Percentiles rank a stretch among this genome's conserved stretches.
phyloP scores from a whole-genome alignment of 2,797 vertebrate species.

The Coreius guichenoti region DNA sequence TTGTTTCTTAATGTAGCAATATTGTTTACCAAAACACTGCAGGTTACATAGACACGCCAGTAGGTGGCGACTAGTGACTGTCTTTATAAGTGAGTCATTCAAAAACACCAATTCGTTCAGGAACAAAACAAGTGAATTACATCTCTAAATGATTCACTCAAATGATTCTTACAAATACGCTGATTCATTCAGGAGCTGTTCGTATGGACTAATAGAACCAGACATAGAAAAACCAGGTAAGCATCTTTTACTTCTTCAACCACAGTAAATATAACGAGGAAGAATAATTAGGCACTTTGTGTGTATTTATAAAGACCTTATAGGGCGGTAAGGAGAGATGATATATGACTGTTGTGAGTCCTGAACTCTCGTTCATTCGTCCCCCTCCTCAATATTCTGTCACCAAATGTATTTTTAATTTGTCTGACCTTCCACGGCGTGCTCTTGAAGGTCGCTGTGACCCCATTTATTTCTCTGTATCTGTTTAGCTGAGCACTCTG shows the following conservation, averaged over 20 bases:
- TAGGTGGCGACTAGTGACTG: background rate
- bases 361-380: conserved; percentile 77
- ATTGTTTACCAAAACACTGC: background rate
- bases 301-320: conserved; percentile 32
- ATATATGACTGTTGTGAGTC: conserved; percentile 67
- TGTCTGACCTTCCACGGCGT: conserved; percentile 83
- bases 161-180: background rate
- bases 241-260: background rate
- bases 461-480: conserved; percentile 81
- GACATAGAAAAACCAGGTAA: background rate
- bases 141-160: background rate
- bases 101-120: background rate
- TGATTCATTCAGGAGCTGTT: background rate
- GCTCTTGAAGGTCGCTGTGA: conserved; percentile 83
- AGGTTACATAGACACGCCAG: background rate
- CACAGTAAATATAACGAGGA: background rate
- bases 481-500: conserved; percentile 14
- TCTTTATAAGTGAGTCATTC: too few species aligned
- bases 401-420: conserved; percentile 82
- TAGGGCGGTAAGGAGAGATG: conserved; percentile 33
- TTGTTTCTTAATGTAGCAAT: background rate
- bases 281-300: background rate
- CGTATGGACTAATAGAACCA: background rate
- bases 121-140: background rate
- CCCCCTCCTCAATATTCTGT: conserved; percentile 58